Evolutionary conservation across 1,140 invertebrate genomes (phyloP), one percentile per base, ranked within the genome.

Genomic region (Drosophila jambulina): DNA sequence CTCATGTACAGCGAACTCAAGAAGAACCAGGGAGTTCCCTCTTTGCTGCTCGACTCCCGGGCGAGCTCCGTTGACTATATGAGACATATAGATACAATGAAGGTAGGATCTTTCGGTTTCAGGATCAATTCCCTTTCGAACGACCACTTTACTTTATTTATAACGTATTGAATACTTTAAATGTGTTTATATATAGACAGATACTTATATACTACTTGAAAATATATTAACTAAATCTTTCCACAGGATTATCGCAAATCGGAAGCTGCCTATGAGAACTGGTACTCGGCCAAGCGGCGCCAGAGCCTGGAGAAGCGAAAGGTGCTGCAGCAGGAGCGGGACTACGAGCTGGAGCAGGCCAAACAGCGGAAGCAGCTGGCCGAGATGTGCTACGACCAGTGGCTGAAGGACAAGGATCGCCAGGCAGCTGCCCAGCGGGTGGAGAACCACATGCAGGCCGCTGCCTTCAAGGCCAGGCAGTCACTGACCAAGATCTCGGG

Each of bases 281-380:
- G 85, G 85, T 68, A 32, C 23, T 77, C 78, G 2, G 57, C 67
- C 21, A 88, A 88, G 64, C 36, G 75, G 17, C 40, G 13, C 9
- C 40, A 60, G 21, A 57, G 74, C 0, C 61, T 67, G 8, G 27
- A 51, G 19, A n/a, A 62, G 38, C 63, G 43, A 1, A 32, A 54
- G 38, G n/a, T 17, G 0, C 38, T 49, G 8, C 61, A 71, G 49
- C 9, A 10, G 8, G 61, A 76, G 32, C 51, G 15, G 0, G 25
- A 75, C 13, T 17, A 17, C 3, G 17, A 49, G 15, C 13, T 45
- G 17, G 38, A 38, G 27, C 48, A 5, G 3, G 17, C 7, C 17
- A 51, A 75, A 12, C 12, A 69, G 23, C 83, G 83, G 19, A 82
- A 80, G 27, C n/a, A 46, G 9, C n/a, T 45, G 1, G 56, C 85